Base-by-base conservation (phyloP, 2,797 vertebrate genomes). In the Leuciscus waleckii region DNA sequence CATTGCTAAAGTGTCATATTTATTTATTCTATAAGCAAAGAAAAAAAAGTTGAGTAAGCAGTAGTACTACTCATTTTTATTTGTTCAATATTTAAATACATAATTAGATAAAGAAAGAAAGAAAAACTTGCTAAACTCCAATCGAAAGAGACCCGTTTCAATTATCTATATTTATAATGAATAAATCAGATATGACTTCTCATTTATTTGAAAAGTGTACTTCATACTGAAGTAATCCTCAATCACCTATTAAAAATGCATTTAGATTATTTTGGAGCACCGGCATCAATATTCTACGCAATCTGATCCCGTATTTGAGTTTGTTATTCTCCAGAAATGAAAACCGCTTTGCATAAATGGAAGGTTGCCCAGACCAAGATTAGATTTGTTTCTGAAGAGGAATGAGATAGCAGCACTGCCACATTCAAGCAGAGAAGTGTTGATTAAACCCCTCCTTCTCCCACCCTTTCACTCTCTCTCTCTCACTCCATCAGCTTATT, bases 361-460 rank as follows among this genome's bases (percentile, higher is more conserved):
- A 87, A 75, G 37, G 49, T 49, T 81, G 77, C 49, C 77, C 61
- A 80, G 54, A 84, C 49, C 16, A 21, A 74, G 69, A 87, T 84
- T 81, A 68, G 69, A 87, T 87, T 79, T 84, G 69, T 85, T 85
- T 80, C 76, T 80, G 68, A 79, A 70, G 67, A 71, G 67, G 37
- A 79, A 79, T 79, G 83, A 79, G 83, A 79, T 61, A 63, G 54
- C 68, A 63, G 54, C 77, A 49, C 68, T 73, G 76, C 77, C 68
- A 80, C 68, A 85, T 79, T 85, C 76, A 80, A 85, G 76, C 76
- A 51, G 76, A 85, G 54, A 79, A 73, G 77, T 80, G 83, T 79
- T 85, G 83, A 85, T 79, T 85, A 80, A 85, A 80, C 19, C 54
- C n/a, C 29, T 70, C 16, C 41, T 80, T 71, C 77, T 49, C 83